These are phyloP conservation scores for Ovibos moschatus DNA, from an alignment of 2,113 vertebrate species.

Conservation along the genomic window DNA sequence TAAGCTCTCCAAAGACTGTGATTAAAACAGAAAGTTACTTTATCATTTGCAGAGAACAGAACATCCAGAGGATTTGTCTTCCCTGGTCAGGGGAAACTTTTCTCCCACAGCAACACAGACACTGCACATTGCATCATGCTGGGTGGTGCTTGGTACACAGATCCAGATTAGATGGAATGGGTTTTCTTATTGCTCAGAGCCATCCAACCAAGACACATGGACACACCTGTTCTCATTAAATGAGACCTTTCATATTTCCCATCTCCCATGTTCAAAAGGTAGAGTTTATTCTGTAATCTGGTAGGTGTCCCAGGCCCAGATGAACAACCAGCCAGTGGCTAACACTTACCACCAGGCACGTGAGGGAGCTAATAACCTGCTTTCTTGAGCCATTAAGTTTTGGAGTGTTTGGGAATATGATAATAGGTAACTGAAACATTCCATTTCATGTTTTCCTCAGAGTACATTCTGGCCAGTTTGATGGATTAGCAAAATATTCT, in stretches of 20 bases:
- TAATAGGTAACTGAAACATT: not conserved
- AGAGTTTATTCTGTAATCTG: not conserved
- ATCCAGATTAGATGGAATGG: not conserved
- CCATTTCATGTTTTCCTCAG: not conserved
- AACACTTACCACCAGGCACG: not conserved
- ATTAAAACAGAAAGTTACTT: not conserved
- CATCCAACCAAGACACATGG: not conserved
- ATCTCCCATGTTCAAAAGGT: not conserved
- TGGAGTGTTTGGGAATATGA: not conserved
- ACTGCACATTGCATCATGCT: fast-evolving
- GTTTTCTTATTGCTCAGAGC: not conserved
- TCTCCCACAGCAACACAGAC: not conserved
- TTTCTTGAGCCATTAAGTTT: not conserved
- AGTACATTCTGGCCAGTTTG: not conserved
- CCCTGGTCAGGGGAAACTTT: not conserved
- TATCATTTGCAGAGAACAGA: not conserved
- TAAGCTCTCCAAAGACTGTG: not conserved
- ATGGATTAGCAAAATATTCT: not conserved
- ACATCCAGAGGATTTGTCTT: not conserved
- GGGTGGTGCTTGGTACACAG: not conserved
- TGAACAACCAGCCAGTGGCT: not conserved
- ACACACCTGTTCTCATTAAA: not conserved
- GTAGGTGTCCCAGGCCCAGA: not conserved
- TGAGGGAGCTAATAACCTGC: not conserved
- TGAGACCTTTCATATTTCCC: not conserved